These are phyloP conservation scores for Spermophilus dauricus DNA, from an alignment of 2,113 vertebrate genomes.

Conservation along the genomic window DNA sequence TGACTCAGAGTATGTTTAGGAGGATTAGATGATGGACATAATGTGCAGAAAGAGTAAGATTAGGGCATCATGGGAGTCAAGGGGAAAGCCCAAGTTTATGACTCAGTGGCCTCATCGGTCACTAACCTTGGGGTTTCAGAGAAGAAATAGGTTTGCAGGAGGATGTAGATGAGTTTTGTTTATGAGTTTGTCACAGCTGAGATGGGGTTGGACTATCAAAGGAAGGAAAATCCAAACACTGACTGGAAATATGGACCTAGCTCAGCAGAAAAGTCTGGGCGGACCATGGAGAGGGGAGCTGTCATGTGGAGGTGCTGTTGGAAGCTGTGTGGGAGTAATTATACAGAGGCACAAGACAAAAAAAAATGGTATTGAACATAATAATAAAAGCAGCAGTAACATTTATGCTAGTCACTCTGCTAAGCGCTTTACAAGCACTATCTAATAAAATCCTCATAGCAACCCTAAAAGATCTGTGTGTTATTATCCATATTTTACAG, in stretches of 20 bases:
- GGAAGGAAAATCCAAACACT: neutral
- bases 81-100: neutral
- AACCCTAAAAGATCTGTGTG: neutral
- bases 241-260: neutral
- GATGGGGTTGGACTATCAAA: neutral
- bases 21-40: neutral
- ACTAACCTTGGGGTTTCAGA: neutral
- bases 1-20: neutral
- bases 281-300: neutral
- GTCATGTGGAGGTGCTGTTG: neutral
- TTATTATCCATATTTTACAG: neutral
- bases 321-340: neutral
- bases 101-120: neutral
- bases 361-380: neutral
- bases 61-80: neutral
- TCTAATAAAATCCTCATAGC: neutral
- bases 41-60: fast-evolving
- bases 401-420: neutral
- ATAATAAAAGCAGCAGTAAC: neutral
- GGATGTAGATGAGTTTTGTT: neutral
- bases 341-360: neutral
- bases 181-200: neutral
- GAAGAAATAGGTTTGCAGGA: neutral
- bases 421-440: neutral
- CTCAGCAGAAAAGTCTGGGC: neutral